Base-by-base conservation (phyloP, 64 coral and sea anemone species). In the Stylophora pistillata region DNA sequence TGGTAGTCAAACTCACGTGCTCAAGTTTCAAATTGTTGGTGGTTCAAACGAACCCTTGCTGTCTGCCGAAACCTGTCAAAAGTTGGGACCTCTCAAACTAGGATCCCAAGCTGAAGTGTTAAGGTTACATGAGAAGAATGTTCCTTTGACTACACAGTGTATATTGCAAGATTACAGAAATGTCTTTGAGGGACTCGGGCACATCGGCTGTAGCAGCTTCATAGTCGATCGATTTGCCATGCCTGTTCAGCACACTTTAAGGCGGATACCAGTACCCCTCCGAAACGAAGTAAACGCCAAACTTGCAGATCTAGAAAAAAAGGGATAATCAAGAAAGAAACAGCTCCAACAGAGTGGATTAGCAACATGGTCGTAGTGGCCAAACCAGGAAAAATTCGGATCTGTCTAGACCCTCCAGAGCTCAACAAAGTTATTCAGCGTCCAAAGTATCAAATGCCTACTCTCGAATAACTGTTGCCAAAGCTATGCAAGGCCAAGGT, bases 11-110 rank as follows among this genome's bases (percentile, higher is more conserved):
- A 9, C 54, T 26, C 56, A 86, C 34, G 71, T 74, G 20, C 60
- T 83, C 20, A 86, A 92, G 74, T 86, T 92, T 57, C 72, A 92
- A 73, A 65, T 92, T 70, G 82, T 79, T 72, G 16, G 85, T 53
- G 28, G 76, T 18, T 86, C 76, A 29, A 86, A 74, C 60, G 74
- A 92, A n/a, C 74, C 82, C 25, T 62, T 92, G 30, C 56, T 92
- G 71, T 92, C 90, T 52, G 73, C 82, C n/a, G 82, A 92, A 79
- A 86, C 74, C 15, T 78, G 90, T 58, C 55, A 86, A 83, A 34
- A 86, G 77, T 82, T 63, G 55, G 72, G 76, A 25, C 73, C 33
- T 29, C 72, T 91, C 47, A 75, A 52, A 6, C 7, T 75, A 21
- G 73, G 30, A 75, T 75, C 73, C 2, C 73, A 75, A 52, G 2